Conservation (phyloP, 2,797 vertebrate genomes). For the Sciaenops ocellatus region DNA sequence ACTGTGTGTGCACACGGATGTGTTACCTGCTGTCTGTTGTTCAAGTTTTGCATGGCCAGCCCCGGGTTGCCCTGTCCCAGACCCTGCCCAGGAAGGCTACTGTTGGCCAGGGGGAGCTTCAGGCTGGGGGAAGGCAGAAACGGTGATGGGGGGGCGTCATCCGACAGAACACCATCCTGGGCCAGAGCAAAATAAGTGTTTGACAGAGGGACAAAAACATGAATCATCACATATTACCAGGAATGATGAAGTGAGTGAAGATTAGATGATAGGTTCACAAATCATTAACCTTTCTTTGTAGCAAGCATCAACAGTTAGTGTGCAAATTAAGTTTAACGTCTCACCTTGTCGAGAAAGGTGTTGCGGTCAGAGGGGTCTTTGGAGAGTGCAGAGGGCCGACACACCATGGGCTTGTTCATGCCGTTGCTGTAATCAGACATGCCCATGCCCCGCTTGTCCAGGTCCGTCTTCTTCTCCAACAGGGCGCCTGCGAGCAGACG, state of each 20-base stretch:
- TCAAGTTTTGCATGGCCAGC: slow-evolving; percentile 99
- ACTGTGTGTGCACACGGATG: not conserved
- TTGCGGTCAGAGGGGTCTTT: slow-evolving; percentile 98
- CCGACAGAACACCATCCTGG: slow-evolving; percentile 96
- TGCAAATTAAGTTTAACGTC: not conserved
- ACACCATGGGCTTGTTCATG: slow-evolving; percentile 94
- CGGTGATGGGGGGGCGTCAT: slow-evolving; percentile 97
- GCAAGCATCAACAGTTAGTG: not conserved
- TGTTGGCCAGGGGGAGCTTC: slow-evolving; percentile 98
- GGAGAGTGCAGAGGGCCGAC: slow-evolving; percentile 94
- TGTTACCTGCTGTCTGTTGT: slow-evolving; percentile 98
- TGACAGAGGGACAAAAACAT: not conserved
- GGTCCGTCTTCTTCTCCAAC: slow-evolving; percentile 98
- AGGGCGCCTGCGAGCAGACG: slow-evolving; percentile 88
- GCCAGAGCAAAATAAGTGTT: slow-evolving; percentile 71
- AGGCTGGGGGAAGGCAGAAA: slow-evolving; percentile 99
- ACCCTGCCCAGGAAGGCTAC: slow-evolving; percentile 97
- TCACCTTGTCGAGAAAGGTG: slow-evolving; percentile 96
- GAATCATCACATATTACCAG: not conserved
- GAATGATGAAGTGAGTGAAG: not conserved
- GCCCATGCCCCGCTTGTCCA: slow-evolving; percentile 97
- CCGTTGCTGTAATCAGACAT: slow-evolving; percentile 97
- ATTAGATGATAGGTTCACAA: not conserved
- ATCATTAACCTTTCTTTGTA: not conserved
- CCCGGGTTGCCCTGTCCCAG: slow-evolving; percentile 96